A percentile compares a stretch with the other conserved stretches of the same genome.
phyloP scores from a whole-genome alignment of 1,140 invertebrate genomes.

The Leptopilina clavipes region DNA sequence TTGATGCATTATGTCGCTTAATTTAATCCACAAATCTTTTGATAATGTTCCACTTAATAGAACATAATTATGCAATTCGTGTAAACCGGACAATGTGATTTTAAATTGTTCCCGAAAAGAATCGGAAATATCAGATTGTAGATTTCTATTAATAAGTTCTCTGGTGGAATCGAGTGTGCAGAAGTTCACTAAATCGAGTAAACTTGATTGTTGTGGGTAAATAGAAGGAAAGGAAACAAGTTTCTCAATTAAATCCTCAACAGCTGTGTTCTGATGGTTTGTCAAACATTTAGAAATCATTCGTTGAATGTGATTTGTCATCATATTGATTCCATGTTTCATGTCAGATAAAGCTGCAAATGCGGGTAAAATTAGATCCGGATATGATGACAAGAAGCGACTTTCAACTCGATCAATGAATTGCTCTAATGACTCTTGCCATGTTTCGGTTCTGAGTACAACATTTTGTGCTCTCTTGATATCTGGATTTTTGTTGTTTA shows the following conservation, averaged over 20 bases:
- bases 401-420: conserved; percentile 77
- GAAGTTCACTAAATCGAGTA: conserved; percentile 69
- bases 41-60: conserved; percentile 73
- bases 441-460: conserved; percentile 73
- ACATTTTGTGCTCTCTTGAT: conserved; percentile 59
- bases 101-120: conserved; percentile 69
- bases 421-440: conserved; percentile 76
- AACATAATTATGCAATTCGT: conserved; percentile 79
- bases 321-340: conserved; percentile 74
- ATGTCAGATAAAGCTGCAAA: conserved; percentile 78
- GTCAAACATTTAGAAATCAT: conserved; percentile 53
- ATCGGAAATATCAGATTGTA: conserved; percentile 39
- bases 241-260: conserved; percentile 67
- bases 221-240: conserved; percentile 74
- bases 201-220: conserved; percentile 65
- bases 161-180: conserved; percentile 61
- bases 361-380: conserved; percentile 81
- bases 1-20: conserved; percentile 77
- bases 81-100: conserved; percentile 80
- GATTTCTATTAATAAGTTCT: conserved; percentile 55
- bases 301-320: conserved; percentile 71
- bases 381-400: conserved; percentile 78
- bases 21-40: conserved; percentile 69
- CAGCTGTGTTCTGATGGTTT: conserved; percentile 47
- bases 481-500: conserved; percentile 31